Base-by-base conservation (phyloP, 2,888 invertebrate species). In the Ephialtes manifestator region DNA sequence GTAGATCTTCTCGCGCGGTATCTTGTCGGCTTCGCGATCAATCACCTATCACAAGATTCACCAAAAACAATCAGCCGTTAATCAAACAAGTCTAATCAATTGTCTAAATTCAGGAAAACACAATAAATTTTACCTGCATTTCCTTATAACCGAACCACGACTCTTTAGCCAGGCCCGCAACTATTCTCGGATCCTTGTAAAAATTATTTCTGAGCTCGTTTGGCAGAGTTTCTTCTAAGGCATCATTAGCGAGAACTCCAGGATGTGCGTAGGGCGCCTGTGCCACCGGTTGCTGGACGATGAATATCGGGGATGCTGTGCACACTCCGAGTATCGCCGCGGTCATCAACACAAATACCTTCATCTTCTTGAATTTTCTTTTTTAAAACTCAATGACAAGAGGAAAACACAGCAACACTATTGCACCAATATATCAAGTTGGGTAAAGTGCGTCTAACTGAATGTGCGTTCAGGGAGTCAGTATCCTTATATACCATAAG, bases 71-170 rank as follows among this genome's bases (percentile, higher is more conserved):
- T 58, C 18, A n/a, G 31, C 35, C 15, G 10, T 31, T 18, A 15
- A 51, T 31, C 20, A 46, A 31, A 71, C 4, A 39, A n/a, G 24
- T 48, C 13, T n/a, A n/a, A 15, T 7, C 20, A 48, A 68, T 53
- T 18, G 48, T 43, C 2, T 31, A 11, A 39, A 58, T 55, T 15
- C 13, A 46, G 15, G 28, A 10, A 20, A 46, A 24, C n/a, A 20
- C 11, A 63, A 35, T 51, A 7, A 28, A 43, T 53, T 46, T 79
- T 88, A 93, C 94, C 84, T 96, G 97, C 95, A 96, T 97, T 93
- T 97, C 97, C 91, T 97, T 97, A 87, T 96, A 95, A 0, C 96
- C 95, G 88, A 97, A 96, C 97, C 97, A 97, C 0, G 97, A 97
- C 89, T 97, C 97, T 89, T 96, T 96, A 0, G 97, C 97, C 11